Percentiles rank a stretch among this genome's conserved stretches.
phyloP scores from a whole-genome alignment of 2,888 invertebrate genomes.

The Macropis europaea region DNA sequence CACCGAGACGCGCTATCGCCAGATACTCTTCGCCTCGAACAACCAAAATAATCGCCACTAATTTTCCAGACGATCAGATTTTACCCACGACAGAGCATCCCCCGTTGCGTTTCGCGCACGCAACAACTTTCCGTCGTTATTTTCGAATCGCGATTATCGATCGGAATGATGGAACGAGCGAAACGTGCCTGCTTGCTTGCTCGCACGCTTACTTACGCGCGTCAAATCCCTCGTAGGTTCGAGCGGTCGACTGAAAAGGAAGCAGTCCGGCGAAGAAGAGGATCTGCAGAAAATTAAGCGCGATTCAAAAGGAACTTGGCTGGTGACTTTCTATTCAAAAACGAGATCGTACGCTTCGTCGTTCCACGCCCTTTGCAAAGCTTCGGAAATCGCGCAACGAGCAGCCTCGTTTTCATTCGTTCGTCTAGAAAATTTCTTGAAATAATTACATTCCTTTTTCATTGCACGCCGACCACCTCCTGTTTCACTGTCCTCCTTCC shows the following conservation, averaged over 20 bases:
- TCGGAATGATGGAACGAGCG: no score
- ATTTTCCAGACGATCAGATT: no score
- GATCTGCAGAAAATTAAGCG: conserved; percentile 68
- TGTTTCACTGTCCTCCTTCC: not conserved
- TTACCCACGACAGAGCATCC: no score
- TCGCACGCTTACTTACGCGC: no score
- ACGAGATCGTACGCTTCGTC: conserved; percentile 57
- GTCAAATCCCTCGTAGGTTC: no score
- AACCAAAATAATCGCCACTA: not conserved
- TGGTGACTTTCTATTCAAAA: conserved; percentile 69
- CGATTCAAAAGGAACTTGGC: conserved; percentile 66
- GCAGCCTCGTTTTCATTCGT: conserved; percentile 58
- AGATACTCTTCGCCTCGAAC: conserved; percentile 26
- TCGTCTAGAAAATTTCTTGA: conserved; percentile 59
- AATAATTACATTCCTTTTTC: no score
- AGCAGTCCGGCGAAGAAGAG: conserved; percentile 56
- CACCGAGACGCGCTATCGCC: not conserved
- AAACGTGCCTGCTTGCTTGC: no score
- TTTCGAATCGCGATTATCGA: no score
- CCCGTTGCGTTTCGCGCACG: no score
- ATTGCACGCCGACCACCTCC: no score
- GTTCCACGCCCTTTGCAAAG: conserved; percentile 62
- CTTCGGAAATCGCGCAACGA: not conserved
- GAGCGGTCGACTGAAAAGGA: no score
- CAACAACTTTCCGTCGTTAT: no score